Percentiles rank a stretch among this genome's conserved stretches.
Conservation (phyloP, 2,113 vertebrate species). For the Spea multiplicata region DNA sequence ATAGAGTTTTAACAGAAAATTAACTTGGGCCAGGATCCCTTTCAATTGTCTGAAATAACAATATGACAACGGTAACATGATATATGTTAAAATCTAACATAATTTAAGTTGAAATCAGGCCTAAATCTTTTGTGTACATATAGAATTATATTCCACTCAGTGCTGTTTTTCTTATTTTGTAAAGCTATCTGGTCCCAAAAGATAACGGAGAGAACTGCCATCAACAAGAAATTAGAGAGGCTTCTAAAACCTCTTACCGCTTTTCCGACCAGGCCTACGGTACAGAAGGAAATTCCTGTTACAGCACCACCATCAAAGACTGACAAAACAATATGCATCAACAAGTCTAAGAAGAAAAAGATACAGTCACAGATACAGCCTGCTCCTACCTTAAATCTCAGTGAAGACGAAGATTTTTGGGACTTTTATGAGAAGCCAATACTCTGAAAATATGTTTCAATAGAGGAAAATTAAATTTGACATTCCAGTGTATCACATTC, state of each 20-base stretch:
- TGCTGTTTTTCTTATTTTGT: conserved; percentile 19
- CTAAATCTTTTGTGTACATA: too few species aligned
- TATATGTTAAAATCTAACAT: too few species aligned
- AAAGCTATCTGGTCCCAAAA: conserved; percentile 36
- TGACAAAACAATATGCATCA: not conserved
- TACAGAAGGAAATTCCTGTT: not conserved
- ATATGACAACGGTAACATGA: too few species aligned
- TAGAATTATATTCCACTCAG: not conserved
- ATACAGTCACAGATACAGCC: not conserved
- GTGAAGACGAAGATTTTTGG: conserved; percentile 16
- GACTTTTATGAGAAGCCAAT: conserved; percentile 17
- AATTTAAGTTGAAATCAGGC: too few species aligned
- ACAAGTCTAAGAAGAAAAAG: not conserved
- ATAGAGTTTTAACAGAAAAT: too few species aligned
- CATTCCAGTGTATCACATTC: too few species aligned
- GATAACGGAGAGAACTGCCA: conserved; percentile 2
- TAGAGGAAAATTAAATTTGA: too few species aligned
- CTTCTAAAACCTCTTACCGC: not conserved
- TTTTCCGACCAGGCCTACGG: not conserved
- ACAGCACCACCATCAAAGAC: not conserved
- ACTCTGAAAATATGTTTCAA: not conserved
- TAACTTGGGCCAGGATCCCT: too few species aligned
- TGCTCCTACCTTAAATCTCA: not conserved
- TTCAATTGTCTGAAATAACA: too few species aligned
- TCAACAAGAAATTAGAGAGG: conserved; percentile 14